Evolutionary conservation across 1,140 invertebrate genomes (phyloP).

Genomic region (Drosophila setifemur): DNA sequence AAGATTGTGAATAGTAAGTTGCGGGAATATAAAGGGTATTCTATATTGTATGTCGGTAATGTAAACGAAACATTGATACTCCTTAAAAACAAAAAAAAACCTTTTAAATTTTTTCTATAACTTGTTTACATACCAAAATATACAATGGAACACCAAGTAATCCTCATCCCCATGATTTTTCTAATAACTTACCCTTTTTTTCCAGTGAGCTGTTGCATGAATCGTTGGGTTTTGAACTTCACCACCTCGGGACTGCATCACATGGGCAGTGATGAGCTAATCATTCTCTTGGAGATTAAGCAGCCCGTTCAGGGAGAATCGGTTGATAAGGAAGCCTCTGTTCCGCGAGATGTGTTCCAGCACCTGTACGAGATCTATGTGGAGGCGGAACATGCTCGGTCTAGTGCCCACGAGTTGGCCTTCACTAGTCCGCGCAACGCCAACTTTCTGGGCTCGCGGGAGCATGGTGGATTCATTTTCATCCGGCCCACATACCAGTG

Average conservation of each 20-base stretch:
- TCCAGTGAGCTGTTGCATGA: constrained; percentile 92
- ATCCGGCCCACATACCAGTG: constrained; percentile 93
- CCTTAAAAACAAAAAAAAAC: too few species aligned
- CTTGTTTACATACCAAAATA: too few species aligned
- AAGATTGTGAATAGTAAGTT: constrained; percentile 90
- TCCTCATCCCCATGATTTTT: too few species aligned
- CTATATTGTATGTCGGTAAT: too few species aligned
- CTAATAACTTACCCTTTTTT: constrained; percentile 11
- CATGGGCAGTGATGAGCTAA: constrained; percentile 93
- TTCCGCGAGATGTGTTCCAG: constrained; percentile 91
- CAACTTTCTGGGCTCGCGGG: constrained; percentile 89
- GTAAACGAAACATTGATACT: too few species aligned
- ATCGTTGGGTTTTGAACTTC: constrained; percentile 91
- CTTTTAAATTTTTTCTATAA: too few species aligned
- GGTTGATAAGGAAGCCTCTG: constrained; percentile 83
- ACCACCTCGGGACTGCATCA: constrained; percentile 90
- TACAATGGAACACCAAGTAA: too few species aligned
- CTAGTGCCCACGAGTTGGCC: constrained; percentile 88
- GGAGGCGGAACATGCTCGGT: constrained; percentile 89
- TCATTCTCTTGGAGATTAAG: constrained; percentile 90
- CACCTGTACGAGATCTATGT: constrained; percentile 90
- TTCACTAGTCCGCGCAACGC: constrained; percentile 85
- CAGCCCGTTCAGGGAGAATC: constrained; percentile 67
- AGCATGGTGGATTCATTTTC: constrained; percentile 93
- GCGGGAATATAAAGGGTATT: too few species aligned